Base-by-base conservation (phyloP, 2,797 vertebrate genomes). In the Enteromius viviparus region DNA sequence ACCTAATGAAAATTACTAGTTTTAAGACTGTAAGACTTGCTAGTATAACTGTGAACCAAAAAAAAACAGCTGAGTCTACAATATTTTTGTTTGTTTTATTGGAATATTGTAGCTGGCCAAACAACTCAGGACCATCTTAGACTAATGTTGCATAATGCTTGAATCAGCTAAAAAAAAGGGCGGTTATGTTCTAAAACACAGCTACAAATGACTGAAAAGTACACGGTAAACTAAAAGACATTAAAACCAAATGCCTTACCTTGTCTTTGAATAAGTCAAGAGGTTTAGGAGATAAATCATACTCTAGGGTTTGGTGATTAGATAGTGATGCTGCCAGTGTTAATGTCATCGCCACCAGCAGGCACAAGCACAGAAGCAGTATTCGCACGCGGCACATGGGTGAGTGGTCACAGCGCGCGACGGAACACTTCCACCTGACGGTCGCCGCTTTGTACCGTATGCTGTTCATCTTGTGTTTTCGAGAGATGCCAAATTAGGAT, bases 181-280 rank as follows among this genome's bases (percentile, higher is more conserved):
- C 2, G n/a, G 19, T 68, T 10, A 49, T 74, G 47, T 74, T 53
- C 32, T 2, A 75, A 58, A 76, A 58, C 11, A 75, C 32, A 37
- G 21, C 6, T 55, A 75, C 19, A 75, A 75, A 75, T 15, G 0
- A 34, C 5, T 11, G 14, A 26, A 21, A 53, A 34, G 26, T 37
- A 12, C 11, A 11, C 55, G 17, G 10, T 1, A 42, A 64, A 64
- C 45, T 1, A 21, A 62, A 76, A 60, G 0, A 10, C 23, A 32
- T 64, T 32, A 17, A 32, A 64, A 29, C 29, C 26, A 14, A 60
- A 64, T 32, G 32, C 11, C 81, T 64, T 78, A 89, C 88, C 85
- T 90, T 90, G 77, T 90, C 89, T 14, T 85, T 89, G 60, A 85
- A 85, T 8, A 90, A 80, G 65, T 90, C 87, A 3, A 88, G 87